Percentiles rank a stretch among this genome's conserved stretches.
phyloP scores from a whole-genome alignment of 1,140 invertebrate genomes.

The Nilaparvata lugens region DNA sequence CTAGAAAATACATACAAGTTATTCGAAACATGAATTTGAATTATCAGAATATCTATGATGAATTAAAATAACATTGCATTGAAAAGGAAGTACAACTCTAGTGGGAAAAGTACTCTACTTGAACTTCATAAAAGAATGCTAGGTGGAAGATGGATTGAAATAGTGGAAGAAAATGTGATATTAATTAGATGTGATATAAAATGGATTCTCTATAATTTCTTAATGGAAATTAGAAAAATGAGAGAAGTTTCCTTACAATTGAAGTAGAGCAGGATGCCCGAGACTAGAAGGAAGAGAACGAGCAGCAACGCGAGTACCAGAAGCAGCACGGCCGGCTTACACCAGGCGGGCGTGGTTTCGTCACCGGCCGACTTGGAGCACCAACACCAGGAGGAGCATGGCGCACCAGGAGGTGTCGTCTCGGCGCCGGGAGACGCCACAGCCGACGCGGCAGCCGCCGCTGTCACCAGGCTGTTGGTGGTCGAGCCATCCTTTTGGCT shows the following conservation, averaged over 20 bases:
- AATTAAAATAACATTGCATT: too few species aligned
- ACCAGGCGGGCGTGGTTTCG: slow-evolving; percentile 32
- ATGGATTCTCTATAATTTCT: too few species aligned
- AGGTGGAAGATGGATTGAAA: too few species aligned
- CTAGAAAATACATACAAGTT: too few species aligned
- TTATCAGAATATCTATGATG: too few species aligned
- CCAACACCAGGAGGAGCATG: slow-evolving; percentile 9
- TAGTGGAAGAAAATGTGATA: too few species aligned
- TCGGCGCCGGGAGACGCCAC: not conserved
- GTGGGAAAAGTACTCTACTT: too few species aligned
- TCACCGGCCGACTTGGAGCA: slow-evolving; percentile 1
- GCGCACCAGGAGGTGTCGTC: not conserved
- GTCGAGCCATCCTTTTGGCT: slow-evolving; percentile 17
- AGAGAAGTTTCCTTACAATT: slow-evolving; percentile 42
- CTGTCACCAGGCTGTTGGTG: slow-evolving; percentile 11
- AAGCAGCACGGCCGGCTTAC: slow-evolving; percentile 42
- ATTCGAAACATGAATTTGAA: too few species aligned
- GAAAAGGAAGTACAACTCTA: too few species aligned
- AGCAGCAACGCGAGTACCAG: slow-evolving; percentile 43
- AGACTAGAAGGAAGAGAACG: slow-evolving; percentile 45
- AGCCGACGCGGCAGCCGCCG: not conserved
- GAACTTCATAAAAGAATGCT: too few species aligned
- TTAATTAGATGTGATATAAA: too few species aligned
- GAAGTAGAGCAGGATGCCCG: slow-evolving; percentile 46
- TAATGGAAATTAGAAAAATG: too few species aligned